Conservation (phyloP, 2,888 invertebrate genomes). For the Drosophila merina region DNA sequence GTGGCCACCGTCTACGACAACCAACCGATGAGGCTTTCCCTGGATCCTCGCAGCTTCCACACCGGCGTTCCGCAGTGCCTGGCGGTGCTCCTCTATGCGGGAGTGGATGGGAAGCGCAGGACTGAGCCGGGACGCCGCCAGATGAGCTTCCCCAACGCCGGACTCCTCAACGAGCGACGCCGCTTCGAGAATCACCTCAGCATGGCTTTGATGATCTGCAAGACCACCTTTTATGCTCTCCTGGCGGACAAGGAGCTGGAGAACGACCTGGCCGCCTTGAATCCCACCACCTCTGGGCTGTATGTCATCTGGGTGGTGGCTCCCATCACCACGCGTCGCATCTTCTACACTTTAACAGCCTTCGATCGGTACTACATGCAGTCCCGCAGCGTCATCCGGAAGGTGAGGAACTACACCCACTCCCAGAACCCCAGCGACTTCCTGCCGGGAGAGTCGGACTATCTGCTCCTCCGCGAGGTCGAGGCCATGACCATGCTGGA, state of each 20-base stretch:
- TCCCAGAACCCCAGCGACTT: slow-evolving; percentile 55
- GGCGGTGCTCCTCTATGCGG: slow-evolving; percentile 49
- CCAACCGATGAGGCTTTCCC: slow-evolving; percentile 19
- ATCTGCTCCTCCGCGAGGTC: slow-evolving; percentile 50
- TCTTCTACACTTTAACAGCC: slow-evolving; percentile 53
- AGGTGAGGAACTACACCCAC: slow-evolving; percentile 34
- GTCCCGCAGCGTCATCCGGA: slow-evolving; percentile 48
- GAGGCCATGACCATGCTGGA: slow-evolving; percentile 20
- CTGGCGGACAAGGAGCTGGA: slow-evolving; percentile 43
- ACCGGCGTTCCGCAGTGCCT: slow-evolving; percentile 25
- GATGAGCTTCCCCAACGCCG: slow-evolving; percentile 34
- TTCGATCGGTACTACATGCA: slow-evolving; percentile 43
- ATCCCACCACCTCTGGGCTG: slow-evolving; percentile 26
- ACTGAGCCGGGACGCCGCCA: slow-evolving; percentile 29
- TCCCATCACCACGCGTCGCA: slow-evolving; percentile 29
- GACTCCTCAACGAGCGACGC: slow-evolving; percentile 19
- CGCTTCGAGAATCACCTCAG: slow-evolving; percentile 43
- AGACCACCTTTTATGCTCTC: slow-evolving; percentile 52
- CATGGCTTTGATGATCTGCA: slow-evolving; percentile 48
- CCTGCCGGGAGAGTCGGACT: slow-evolving; percentile 39
- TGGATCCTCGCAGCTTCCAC: slow-evolving; percentile 31
- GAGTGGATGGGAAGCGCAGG: background rate
- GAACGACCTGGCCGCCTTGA: slow-evolving; percentile 20
- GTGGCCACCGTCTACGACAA: slow-evolving; percentile 32
- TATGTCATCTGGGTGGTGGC: slow-evolving; percentile 61